Percentiles rank a stretch among this genome's conserved stretches.
phyloP scores from a whole-genome alignment of 2,113 vertebrate genomes.

The Odontesthes bonariensis region DNA sequence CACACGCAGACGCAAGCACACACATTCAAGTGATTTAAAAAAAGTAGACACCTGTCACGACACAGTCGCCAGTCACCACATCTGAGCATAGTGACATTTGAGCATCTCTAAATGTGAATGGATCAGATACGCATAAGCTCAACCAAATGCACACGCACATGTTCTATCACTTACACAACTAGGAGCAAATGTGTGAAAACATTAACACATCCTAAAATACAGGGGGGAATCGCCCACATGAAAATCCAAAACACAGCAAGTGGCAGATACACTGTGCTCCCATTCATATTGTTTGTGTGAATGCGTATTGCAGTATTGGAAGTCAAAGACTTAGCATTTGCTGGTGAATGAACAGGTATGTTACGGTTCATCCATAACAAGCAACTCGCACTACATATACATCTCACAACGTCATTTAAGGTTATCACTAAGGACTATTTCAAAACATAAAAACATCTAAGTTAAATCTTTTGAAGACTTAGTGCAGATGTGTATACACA shows the following conservation, averaged over 20 bases:
- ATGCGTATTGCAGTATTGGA: conserved; percentile 6
- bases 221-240: conserved; percentile 35
- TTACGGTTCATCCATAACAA: conserved; percentile 24
- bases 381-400: conserved; percentile 4
- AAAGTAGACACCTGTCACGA: conserved; percentile 44
- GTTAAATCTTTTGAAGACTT: conserved; percentile 15
- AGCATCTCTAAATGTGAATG: conserved; percentile 64
- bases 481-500: not conserved
- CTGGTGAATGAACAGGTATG: conserved; percentile 49
- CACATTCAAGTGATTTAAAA: conserved; percentile 5
- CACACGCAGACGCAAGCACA: not conserved
- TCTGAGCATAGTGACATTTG: conserved; percentile 77
- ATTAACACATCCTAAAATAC: conserved; percentile 32
- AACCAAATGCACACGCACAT: conserved; percentile 18
- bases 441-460: conserved; percentile 16
- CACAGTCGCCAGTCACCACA: conserved; percentile 45
- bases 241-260: conserved; percentile 54
- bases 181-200: conserved; percentile 37
- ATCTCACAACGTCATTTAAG: not conserved
- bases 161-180: conserved; percentile 44
- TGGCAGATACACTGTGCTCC: conserved; percentile 27
- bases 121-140: conserved; percentile 23
- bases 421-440: not conserved
- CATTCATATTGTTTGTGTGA: conserved; percentile 10
- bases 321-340: conserved; percentile 56